Conservation (phyloP, 2,113 vertebrate species). For the Formicarius rufipectus region DNA sequence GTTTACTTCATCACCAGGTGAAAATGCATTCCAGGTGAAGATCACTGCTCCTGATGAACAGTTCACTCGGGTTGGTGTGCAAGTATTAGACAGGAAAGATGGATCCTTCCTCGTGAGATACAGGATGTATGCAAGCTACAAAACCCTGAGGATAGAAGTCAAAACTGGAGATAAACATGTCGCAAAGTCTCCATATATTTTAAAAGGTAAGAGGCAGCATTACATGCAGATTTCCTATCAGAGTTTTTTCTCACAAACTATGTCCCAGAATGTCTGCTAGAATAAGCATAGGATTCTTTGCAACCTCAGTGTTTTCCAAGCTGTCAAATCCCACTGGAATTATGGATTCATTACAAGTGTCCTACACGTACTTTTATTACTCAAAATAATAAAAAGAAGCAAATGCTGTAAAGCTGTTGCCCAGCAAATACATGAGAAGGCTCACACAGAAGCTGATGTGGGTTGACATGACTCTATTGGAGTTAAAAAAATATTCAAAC, state of each 20-base stretch:
- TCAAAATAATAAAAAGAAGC: background rate
- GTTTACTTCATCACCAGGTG: constrained; percentile 88
- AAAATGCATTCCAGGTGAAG: constrained; percentile 89
- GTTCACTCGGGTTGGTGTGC: constrained; percentile 90
- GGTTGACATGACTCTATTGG: background rate
- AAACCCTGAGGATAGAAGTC: constrained; percentile 85
- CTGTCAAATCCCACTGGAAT: background rate
- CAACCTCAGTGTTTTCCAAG: background rate
- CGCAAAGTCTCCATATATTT: constrained; percentile 88
- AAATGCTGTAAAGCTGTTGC: background rate
- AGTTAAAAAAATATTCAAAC: background rate
- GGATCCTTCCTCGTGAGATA: constrained; percentile 96
- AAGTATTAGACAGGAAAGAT: constrained; percentile 92
- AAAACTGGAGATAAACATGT: constrained; percentile 80
- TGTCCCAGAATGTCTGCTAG: background rate
- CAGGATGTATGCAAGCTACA: constrained; percentile 94
- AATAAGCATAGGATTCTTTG: background rate
- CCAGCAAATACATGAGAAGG: background rate
- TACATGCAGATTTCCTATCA: background rate
- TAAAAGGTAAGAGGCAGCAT: constrained; percentile 81
- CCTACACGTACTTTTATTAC: rapidly evolving
- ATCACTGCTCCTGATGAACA: constrained; percentile 86
- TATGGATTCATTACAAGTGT: background rate
- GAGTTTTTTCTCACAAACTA: background rate
- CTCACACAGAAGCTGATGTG: background rate